phyloP scores from a whole-genome alignment of 2,888 invertebrate genomes.

The Neocrepidodera transversa region DNA sequence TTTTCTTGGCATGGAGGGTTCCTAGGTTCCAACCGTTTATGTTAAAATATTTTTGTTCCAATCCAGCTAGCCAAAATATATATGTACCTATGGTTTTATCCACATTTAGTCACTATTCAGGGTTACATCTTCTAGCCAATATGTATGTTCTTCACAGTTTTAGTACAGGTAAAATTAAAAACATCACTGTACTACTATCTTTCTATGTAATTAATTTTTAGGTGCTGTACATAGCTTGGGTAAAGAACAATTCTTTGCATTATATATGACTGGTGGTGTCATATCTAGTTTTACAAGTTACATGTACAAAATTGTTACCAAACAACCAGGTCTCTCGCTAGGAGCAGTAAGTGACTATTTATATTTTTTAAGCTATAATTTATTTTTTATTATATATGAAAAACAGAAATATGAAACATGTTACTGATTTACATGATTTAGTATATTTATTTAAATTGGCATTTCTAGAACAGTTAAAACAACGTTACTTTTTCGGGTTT shows the following conservation, averaged over 20 bases:
- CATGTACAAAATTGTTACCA: conserved; percentile 74
- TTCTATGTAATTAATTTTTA: conserved; percentile 48
- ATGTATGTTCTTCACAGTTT: conserved; percentile 97
- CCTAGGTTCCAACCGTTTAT: conserved; percentile 75
- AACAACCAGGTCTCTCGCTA: conserved; percentile 79
- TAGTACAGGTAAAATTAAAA: conserved; percentile 61
- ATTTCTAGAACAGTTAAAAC: too few species aligned
- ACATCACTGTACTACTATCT: background rate
- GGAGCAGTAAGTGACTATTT: conserved; percentile 80
- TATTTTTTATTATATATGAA: too few species aligned
- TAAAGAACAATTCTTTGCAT: conserved; percentile 88
- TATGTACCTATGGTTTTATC: conserved; percentile 92
- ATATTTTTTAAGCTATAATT: background rate
- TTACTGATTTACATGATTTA: too few species aligned
- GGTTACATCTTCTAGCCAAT: conserved; percentile 87
- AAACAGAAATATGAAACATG: too few species aligned
- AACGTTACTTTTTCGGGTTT: too few species aligned
- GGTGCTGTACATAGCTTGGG: conserved; percentile 79
- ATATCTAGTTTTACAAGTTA: conserved; percentile 87
- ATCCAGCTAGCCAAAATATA: conserved; percentile 76
- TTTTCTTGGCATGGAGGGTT: conserved; percentile 84
- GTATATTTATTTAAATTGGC: too few species aligned
- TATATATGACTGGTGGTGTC: conserved; percentile 89
- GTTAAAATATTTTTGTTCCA: conserved; percentile 85
- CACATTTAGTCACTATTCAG: conserved; percentile 92